Conservation (phyloP, 2,888 invertebrate genomes). For the Brachypterus glaber region DNA sequence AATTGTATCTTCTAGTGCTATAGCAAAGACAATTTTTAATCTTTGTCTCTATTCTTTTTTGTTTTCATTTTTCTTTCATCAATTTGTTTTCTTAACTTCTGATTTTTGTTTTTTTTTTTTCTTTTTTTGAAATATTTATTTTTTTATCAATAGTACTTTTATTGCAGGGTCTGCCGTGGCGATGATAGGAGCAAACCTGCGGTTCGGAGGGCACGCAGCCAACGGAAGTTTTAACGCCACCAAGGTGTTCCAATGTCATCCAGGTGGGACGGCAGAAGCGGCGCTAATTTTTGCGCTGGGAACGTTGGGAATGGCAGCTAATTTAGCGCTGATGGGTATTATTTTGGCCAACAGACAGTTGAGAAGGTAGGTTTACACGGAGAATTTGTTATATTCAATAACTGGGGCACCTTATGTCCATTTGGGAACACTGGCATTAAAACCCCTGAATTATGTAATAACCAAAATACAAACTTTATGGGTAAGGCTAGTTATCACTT, state of each 20-base stretch:
- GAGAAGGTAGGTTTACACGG: constrained; percentile 49
- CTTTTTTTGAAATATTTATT: not conserved
- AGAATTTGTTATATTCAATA: constrained; percentile 18
- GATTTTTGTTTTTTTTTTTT: too few relatives aligned
- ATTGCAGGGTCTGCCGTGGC: constrained; percentile 59
- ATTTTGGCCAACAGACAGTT: constrained; percentile 71
- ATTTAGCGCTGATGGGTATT: constrained; percentile 70
- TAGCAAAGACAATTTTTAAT: not conserved
- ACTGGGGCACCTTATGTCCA: too few relatives aligned
- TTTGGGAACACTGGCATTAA: too few relatives aligned
- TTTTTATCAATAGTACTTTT: too few relatives aligned
- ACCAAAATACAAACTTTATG: too few relatives aligned
- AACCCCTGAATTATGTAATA: too few relatives aligned
- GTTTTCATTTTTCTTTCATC: not conserved
- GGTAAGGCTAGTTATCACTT: too few relatives aligned
- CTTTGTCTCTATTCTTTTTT: not conserved
- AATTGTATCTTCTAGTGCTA: too few relatives aligned
- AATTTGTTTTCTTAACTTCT: too few relatives aligned
- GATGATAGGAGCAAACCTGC: constrained; percentile 70
- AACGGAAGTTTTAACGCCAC: constrained; percentile 59
- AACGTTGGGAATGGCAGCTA: constrained; percentile 71
- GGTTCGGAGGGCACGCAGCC: constrained; percentile 58
- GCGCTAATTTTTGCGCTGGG: constrained; percentile 67
- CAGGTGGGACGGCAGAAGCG: constrained; percentile 71
- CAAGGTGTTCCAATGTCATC: constrained; percentile 68